These are phyloP conservation scores for Mythimna pallens DNA, from an alignment of 2,888 invertebrate species.

Conservation along the genomic window DNA sequence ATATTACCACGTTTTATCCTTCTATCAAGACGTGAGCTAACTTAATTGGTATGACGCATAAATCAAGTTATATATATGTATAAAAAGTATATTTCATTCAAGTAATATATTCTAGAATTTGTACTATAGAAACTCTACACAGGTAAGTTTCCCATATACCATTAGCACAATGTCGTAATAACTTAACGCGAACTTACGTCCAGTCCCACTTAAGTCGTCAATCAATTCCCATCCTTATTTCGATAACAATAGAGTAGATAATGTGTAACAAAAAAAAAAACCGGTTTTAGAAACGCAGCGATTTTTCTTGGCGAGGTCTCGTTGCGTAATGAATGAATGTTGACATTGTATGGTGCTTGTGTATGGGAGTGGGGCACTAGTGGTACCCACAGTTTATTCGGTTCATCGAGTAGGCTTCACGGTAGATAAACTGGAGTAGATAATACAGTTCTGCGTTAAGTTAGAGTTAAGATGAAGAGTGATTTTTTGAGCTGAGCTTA, in stretches of 20 bases:
- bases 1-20: constrained; percentile 35
- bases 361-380: constrained; percentile 65
- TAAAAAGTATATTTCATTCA: neutral
- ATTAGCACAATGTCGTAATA: constrained; percentile 74
- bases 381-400: constrained; percentile 59
- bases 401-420: constrained; percentile 43
- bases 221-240: constrained; percentile 66
- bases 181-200: constrained; percentile 68
- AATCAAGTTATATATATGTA: constrained; percentile 19
- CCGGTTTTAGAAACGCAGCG: constrained; percentile 78
- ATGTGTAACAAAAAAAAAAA: constrained; percentile 50
- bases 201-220: constrained; percentile 70
- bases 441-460: constrained; percentile 4
- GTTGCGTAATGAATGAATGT: constrained; percentile 87
- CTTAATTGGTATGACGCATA: constrained; percentile 37
- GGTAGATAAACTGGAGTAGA: constrained; percentile 8
- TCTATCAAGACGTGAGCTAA: constrained; percentile 21
- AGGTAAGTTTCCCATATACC: constrained; percentile 65
- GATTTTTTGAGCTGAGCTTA: neutral
- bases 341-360: constrained; percentile 83
- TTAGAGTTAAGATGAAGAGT: neutral
- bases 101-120: constrained; percentile 11
- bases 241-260: constrained; percentile 63
- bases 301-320: constrained; percentile 85
- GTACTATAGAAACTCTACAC: constrained; percentile 49